Evolutionary conservation across 1,140 invertebrate genomes (phyloP), one percentile per base, ranked within the genome.

Genomic region (Zaprionus gabonicus): DNA sequence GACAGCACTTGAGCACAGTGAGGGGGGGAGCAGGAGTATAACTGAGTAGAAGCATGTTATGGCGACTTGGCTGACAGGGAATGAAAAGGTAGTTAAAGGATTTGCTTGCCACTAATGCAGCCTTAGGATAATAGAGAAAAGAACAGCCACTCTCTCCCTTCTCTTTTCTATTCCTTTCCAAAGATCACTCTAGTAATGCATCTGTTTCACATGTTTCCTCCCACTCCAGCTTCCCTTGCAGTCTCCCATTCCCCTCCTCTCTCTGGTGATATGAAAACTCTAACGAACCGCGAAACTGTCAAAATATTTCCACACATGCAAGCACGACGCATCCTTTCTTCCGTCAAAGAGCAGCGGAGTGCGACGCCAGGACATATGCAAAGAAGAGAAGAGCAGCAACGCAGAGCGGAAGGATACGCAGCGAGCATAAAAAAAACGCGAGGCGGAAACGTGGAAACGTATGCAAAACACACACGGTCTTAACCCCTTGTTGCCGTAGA

Each of bases 241-340:
- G 13, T 62, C 31, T 31, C 23, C 49, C 10, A 20, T 28, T 3
- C 4, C 17, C 12, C 12, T 0, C n/a, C 20, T 12, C 10, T 13
- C 4, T 56, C 17, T 63, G 13, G 4, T 28, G 66, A 36, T 58
- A 65, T 58, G 59, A 69, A 81, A 74, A 76, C 73, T 71, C 81
- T 88, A 90, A 90, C 85, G 85, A 90, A 82, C 85, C 85, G 81
- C 85, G 76, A 90, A 85, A 90, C 86, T 90, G 85, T 90, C 85
- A 90, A 90, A 90, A 91, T 82, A 90, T 82, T 90, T 90, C 73
- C 85, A 82, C 73, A 82, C 70, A 71, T 82, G 83, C 78, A 71
- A 73, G n/a, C 6, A 13, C 4, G 20, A 25, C 46, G 17, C 17
- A 76, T 71, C 25, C 69, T 25, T 80, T 70, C 75, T 73, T 68